Evolutionary conservation across 2,113 vertebrate genomes (phyloP).

Genomic region (Petroica traversi): DNA sequence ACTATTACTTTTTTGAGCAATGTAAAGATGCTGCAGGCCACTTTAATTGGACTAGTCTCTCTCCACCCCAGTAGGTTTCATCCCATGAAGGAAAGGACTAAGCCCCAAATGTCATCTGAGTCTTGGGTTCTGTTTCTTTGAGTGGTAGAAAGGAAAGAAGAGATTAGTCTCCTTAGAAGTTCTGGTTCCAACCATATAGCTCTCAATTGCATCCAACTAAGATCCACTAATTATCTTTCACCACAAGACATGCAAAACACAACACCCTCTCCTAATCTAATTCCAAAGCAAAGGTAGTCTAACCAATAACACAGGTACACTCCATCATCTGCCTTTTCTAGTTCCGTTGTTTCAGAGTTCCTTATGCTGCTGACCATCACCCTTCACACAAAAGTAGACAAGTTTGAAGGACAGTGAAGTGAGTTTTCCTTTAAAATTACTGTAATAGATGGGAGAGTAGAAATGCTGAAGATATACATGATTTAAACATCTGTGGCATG

Average conservation of each 20-base stretch:
- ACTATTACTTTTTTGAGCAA: neutral
- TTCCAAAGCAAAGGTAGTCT: neutral
- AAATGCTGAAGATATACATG: neutral
- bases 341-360: neutral
- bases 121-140: neutral
- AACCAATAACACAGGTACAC: neutral
- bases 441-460: neutral
- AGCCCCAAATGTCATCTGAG: neutral
- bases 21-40: neutral
- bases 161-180: neutral
- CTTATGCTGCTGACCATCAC: rapidly evolving
- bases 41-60: neutral
- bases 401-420: neutral
- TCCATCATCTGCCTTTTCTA: neutral
- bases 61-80: neutral
- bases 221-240: neutral
- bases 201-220: neutral
- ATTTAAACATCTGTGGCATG: neutral
- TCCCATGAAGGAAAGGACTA: neutral
- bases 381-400: neutral
- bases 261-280: neutral
- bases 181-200: neutral
- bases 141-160: neutral
- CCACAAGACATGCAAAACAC: neutral
- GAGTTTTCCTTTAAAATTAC: neutral